phyloP scores from a whole-genome alignment of 2,888 invertebrate species.

The Heliconius hortense region DNA sequence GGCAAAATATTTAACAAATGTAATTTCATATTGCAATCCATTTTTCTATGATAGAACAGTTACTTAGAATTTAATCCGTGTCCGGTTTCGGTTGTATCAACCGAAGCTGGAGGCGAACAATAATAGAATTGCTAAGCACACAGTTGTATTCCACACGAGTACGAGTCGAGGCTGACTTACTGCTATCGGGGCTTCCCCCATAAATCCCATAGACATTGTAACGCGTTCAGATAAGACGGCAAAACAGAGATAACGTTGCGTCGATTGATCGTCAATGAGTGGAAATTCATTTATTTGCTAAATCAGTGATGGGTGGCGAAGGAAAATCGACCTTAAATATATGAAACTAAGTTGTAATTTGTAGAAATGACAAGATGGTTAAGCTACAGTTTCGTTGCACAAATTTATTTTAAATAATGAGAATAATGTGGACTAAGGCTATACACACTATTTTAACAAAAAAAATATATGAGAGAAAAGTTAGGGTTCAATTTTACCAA shows the following conservation, averaged over 20 bases:
- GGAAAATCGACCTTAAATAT: conserved; percentile 45
- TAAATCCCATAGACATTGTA: conserved; percentile 63
- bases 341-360: conserved; percentile 34
- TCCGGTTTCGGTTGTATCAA: not conserved
- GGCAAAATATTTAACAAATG: no score
- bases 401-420: conserved; percentile 44
- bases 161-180: conserved; percentile 41
- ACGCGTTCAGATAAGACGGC: conserved; percentile 67
- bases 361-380: conserved; percentile 46
- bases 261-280: conserved; percentile 79
- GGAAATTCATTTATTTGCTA: conserved; percentile 76
- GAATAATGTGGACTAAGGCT: not conserved
- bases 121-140: conserved; percentile 39
- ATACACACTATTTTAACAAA: no score
- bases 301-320: conserved; percentile 43
- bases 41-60: no score
- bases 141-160: conserved; percentile 40
- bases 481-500: no score
- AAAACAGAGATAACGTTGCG: conserved; percentile 73
- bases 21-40: no score
- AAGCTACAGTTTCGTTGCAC: conserved; percentile 54
- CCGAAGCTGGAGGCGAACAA: conserved; percentile 27
- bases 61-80: conserved; percentile 5
- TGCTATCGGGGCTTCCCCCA: conserved; percentile 47
- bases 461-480: no score